Evolutionary conservation across 2,797 vertebrate genomes (phyloP).

Genomic region (Micromesistius poutassou): DNA sequence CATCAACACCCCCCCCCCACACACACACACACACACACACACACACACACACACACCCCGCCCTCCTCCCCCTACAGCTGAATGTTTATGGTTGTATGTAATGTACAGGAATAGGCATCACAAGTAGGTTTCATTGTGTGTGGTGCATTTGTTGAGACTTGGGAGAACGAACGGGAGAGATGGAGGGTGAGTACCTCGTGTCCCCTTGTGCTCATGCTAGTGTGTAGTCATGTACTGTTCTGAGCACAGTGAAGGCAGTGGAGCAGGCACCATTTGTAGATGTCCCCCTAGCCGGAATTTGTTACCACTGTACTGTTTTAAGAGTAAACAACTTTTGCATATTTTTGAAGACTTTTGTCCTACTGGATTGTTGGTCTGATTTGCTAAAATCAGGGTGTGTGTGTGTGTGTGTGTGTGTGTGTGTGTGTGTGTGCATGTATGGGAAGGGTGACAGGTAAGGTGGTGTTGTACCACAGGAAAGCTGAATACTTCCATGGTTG

Average conservation of each 20-base stretch:
- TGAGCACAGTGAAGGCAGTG: constrained; percentile 26
- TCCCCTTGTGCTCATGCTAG: constrained; percentile 25
- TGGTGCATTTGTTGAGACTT: neutral
- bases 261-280: constrained; percentile 38
- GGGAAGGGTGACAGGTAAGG: neutral
- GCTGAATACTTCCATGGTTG: too few species aligned
- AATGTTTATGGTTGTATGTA: constrained; percentile 15
- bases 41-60: too few species aligned
- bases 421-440: constrained; percentile 19
- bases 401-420: constrained; percentile 24
- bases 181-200: constrained; percentile 10
- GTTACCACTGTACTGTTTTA: constrained; percentile 40
- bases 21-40: too few species aligned
- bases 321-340: constrained; percentile 67
- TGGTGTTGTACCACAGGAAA: neutral
- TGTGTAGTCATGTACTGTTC: neutral
- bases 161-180: constrained; percentile 9
- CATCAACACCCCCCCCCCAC: too few species aligned
- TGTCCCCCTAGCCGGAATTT: constrained; percentile 43
- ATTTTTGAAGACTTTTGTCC: constrained; percentile 47
- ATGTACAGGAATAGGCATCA: neutral
- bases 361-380: constrained; percentile 13
- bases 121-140: neutral
- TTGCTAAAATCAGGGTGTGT: constrained; percentile 15
- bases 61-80: constrained; percentile 11